Percentiles rank a stretch among this genome's conserved stretches.
Evolutionary conservation across 2,113 vertebrate species (phyloP).

Genomic region (Phyllostomus hastatus): DNA sequence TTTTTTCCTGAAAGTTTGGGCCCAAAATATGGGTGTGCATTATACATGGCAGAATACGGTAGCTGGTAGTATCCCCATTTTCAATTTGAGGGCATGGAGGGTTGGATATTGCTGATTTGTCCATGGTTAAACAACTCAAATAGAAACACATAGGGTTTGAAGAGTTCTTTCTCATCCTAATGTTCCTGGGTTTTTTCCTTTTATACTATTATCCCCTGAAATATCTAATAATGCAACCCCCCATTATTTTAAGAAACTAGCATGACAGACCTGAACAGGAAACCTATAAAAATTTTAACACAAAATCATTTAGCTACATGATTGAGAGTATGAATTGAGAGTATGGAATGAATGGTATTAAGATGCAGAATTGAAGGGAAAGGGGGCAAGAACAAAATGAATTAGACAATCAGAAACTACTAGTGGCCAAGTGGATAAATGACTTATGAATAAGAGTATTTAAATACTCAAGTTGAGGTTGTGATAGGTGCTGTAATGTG

Average conservation of each 20-base stretch:
- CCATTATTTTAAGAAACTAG: neutral
- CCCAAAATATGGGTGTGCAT: no score
- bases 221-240: neutral
- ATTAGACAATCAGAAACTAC: neutral
- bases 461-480: neutral
- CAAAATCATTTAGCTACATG: neutral
- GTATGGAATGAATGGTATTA: neutral
- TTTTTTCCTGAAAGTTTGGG: no score
- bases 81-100: neutral
- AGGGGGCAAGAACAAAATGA: neutral
- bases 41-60: no score
- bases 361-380: neutral
- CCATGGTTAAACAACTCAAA: neutral
- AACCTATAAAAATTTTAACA: neutral
- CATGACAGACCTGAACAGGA: neutral
- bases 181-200: neutral
- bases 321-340: neutral
- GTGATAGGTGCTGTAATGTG: neutral
- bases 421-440: neutral
- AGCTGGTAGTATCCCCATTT: neutral
- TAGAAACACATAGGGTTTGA: neutral
- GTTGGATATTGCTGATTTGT: neutral
- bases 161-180: neutral
- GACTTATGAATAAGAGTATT: neutral
- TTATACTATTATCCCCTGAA: neutral